Conservation (phyloP, 2,888 invertebrate species). For the Dasysyrphus tricinctus region DNA sequence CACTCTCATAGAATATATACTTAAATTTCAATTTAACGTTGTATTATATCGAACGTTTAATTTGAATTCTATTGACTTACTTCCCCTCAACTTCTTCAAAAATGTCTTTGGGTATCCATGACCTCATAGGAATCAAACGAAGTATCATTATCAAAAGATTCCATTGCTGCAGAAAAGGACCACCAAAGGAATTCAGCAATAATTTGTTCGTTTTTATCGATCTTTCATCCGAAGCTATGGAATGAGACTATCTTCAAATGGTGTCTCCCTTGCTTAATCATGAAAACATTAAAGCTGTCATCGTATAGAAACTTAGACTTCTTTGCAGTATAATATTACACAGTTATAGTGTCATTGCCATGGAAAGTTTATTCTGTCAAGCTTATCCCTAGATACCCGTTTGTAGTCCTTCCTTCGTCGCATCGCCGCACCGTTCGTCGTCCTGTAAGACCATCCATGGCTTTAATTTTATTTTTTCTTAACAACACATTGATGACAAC, state of each 20-base stretch:
- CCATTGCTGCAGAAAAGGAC: background rate
- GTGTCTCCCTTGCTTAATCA: background rate
- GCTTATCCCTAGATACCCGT: conserved; percentile 65
- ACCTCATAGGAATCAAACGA: background rate
- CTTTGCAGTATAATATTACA: conserved; percentile 19
- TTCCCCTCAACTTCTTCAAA: too few relatives aligned
- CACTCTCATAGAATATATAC: background rate
- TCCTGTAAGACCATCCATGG: conserved; percentile 10
- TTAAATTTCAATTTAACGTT: background rate
- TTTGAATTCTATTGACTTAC: background rate
- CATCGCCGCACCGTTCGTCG: too few relatives aligned
- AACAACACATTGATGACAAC: conserved; percentile 58
- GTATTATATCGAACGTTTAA: background rate
- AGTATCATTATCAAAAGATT: conserved; percentile 12
- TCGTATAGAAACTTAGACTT: background rate
- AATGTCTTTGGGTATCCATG: background rate
- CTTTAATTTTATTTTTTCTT: conserved; percentile 32
- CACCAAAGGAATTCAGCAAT: conserved; percentile 2
- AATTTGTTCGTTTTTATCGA: conserved; percentile 52
- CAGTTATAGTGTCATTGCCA: conserved; percentile 61
- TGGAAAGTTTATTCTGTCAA: conserved; percentile 65
- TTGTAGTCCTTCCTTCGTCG: background rate
- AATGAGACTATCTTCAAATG: background rate
- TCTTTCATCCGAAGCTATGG: conserved; percentile 45
- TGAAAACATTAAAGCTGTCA: conserved; percentile 19